A percentile compares a stretch with the other conserved stretches of the same genome.
Conservation (phyloP, 2,888 invertebrate genomes). For the Coecobrya sp. region DNA sequence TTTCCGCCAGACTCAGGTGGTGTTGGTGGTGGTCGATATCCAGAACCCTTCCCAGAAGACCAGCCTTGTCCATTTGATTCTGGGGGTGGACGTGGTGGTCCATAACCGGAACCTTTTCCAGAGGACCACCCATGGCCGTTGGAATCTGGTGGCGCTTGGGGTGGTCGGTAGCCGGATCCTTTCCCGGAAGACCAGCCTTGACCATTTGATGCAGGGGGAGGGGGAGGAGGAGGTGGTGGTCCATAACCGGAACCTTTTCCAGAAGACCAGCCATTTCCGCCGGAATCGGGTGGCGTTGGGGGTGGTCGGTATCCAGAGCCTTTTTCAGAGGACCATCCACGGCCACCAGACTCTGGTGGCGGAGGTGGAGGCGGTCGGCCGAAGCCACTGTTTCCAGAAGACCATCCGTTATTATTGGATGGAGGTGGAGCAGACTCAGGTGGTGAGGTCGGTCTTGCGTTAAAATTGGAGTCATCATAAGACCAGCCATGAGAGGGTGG, state of each 20-base stretch:
- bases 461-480: neutral
- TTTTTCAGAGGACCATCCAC: constrained; percentile 43
- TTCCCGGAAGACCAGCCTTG: constrained; percentile 41
- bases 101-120: constrained; percentile 6
- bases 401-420: constrained; percentile 58
- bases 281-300: constrained; percentile 19
- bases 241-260: neutral
- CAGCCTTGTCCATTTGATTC: neutral
- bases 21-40: constrained; percentile 20
- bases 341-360: constrained; percentile 3
- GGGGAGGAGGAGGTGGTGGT: too few species aligned
- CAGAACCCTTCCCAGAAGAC: constrained; percentile 8
- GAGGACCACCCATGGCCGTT: constrained; percentile 35
- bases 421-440: constrained; percentile 54
- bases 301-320: constrained; percentile 38
- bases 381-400: neutral
- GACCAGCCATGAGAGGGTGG: constrained; percentile 47
- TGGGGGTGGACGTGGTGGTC: constrained; percentile 50
- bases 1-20: constrained; percentile 6
- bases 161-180: constrained; percentile 1
- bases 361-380: constrained; percentile 37
- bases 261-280: constrained; percentile 30
- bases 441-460: constrained; percentile 7
- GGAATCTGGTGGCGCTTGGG: constrained; percentile 11
- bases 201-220: constrained; percentile 43